Base-by-base conservation (phyloP, 2,113 vertebrate species). In the Chionis minor region DNA sequence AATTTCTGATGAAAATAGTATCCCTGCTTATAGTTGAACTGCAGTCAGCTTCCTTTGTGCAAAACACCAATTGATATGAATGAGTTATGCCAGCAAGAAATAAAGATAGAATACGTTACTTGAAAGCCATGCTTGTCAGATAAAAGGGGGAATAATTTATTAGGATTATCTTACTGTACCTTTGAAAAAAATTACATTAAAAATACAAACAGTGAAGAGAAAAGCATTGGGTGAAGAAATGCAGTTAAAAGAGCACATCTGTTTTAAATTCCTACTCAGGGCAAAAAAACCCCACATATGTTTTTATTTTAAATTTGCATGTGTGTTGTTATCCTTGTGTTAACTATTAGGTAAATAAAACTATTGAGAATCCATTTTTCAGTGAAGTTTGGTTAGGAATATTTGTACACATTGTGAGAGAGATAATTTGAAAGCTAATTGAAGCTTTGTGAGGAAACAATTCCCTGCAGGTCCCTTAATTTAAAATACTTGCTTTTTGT, bases 271-370 rank as follows among this genome's bases (percentile, higher is more conserved):
- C 95, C 96, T 97, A 95, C 97, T 97, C 96, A 10, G 75, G 83
- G 82, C 56, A 93, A 97, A 94, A 98, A 96, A 94, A 88, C 38
- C 18, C 77, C 95, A 95, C 98, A 98, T 97, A 86, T 98, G 98
- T 98, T 98, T 97, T 98, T 98, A 96, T 97, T 98, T 98, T 98
- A 98, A 97, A 98, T 98, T 97, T 98, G 97, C 96, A 97, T 98
- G 98, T 98, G 96, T 97, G 96, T 97, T 98, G 96, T 98, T 98
- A 98, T 98, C 96, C 95, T 98, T 98, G 94, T 97, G 97, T 97
- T 98, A 98, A 98, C 96, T 98, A 97, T 98, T 98, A 98, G 97
- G 97, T 98, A 98, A 98, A 98, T 98, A 98, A 97, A 97, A 65
- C 91, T 97, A 97, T 97, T 97, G 97, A 98, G 97, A 98, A 98